Evolutionary conservation across 2,888 invertebrate species (phyloP), one percentile per base, ranked within the genome.

Genomic region (Aphidius colemani): DNA sequence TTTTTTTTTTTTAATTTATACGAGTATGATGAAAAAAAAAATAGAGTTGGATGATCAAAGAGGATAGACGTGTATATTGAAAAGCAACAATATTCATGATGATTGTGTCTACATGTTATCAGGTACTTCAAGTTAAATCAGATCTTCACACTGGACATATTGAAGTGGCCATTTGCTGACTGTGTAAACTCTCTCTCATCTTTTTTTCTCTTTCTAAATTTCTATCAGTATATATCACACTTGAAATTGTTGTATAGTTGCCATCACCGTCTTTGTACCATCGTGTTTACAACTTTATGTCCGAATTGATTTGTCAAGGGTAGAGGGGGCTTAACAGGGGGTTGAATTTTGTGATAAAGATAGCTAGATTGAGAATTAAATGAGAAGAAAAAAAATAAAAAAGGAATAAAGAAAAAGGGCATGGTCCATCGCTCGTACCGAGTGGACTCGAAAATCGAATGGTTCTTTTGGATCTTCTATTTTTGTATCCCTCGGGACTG

Each of bases 291-390:
- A 75, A 72, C 75, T 73, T 76, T 75, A 79, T 73, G 79, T 74
- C 76, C 74, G 75, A 80, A 80, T 80, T 78, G 80, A 80, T 81
- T 81, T 75, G 77, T 77, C 76, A 75, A 74, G 74, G 72, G 70
- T 70, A 30, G 68, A 62, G 59, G 59, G 59, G 53, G 63, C 56
- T 40, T 48, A 11, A 30, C 18, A n/a, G 58, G 51, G 50, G 40
- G 57, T 58, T 44, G 56, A 63, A 65, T 30, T 30, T 30, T 30
- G 30, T 30, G 30, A 30, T 30, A 30, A 30, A 30, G 30, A 30
- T 30, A 30, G 30, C 3, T 30, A 30, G 30, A 30, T 30, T 30
- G 3, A 30, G 3, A 30, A 30, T 30, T 30, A 0, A 30, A 30
- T 30, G 5, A 30, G 30, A 30, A 0, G 5, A 5, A 30, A 3